Evolutionary conservation across 2,888 invertebrate species (phyloP), one percentile per base, ranked within the genome.

Genomic region (Eurytoma adleriae): DNA sequence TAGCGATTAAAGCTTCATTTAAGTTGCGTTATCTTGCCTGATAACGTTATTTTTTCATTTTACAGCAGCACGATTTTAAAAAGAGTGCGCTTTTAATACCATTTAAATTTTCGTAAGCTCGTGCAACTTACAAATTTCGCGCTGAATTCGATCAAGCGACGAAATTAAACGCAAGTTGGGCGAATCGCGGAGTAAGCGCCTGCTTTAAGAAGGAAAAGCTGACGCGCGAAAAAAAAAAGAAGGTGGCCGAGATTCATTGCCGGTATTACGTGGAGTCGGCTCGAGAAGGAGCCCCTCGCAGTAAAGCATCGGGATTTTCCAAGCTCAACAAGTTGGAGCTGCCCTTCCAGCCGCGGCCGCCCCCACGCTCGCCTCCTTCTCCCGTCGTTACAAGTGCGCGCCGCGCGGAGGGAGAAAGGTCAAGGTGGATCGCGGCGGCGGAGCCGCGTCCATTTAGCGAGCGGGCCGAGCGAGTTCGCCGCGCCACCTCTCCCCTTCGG

Each of bases 261-360:
- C 30, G 57, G 71, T 40, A 30, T 75, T 79, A 75, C 52, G 59
- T 4, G 59, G 73, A 79, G 73, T 56, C 69, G 56, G 62, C 73
- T 48, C 48, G 18, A 56, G 18, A 20, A 30, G 73, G 7, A 5
- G 3, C 2, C 52, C 24, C 18, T 1, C 0, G 77, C 68, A 67
- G 78, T 81, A 78, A 81, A 81, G 81, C 75, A 81, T 75, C 70
- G 59, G 71, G 78, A 75, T 78, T 81, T 81, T 81, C 75, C 81
- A 69, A 70, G 79, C 64, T 81, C 81, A 81, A 81, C 81, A 81
- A 79, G 81, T 81, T 75, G 80, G 64, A 68, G 77, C 54, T 68
- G 78, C 72, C 80, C 76, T 80, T 80, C 80, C 61, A 54, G 56
- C 70, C 56, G 48, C 18, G 27, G 24, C 64, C 64, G 54, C 74